These are phyloP conservation scores for Leucophora obtusa DNA, from an alignment of 2,888 invertebrate genomes.

Conservation along the genomic window DNA sequence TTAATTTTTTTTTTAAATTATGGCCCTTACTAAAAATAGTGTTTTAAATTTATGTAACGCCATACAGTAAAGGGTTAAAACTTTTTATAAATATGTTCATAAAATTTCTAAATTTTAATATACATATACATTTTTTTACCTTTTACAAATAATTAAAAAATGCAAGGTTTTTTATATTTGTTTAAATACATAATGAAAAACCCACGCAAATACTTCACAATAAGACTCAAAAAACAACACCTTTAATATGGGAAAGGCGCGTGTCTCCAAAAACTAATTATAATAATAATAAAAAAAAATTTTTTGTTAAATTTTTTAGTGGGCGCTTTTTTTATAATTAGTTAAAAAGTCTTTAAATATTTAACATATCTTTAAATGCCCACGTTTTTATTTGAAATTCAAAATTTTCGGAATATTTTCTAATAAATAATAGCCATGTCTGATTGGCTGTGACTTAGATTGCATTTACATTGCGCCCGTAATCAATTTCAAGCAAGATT, in stretches of 20 bases:
- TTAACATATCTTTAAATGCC: constrained; percentile 10
- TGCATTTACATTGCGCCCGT: too few relatives aligned
- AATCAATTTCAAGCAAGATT: too few relatives aligned
- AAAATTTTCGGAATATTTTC: too few relatives aligned
- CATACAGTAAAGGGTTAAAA: too few relatives aligned
- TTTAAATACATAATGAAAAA: neutral
- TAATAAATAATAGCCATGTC: too few relatives aligned
- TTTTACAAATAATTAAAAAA: neutral
- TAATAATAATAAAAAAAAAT: neutral
- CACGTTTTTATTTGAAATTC: neutral
- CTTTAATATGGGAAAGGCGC: neutral
- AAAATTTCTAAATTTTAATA: too few relatives aligned
- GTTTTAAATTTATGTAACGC: too few relatives aligned
- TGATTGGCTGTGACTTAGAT: too few relatives aligned
- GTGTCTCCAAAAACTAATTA: constrained; percentile 12
- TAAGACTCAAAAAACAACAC: neutral
- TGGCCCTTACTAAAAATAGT: too few relatives aligned
- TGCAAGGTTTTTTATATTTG: neutral
- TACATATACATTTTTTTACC: neutral
- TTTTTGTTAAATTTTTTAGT: neutral
- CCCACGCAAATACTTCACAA: neutral
- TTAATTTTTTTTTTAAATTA: too few relatives aligned
- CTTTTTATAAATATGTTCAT: too few relatives aligned
- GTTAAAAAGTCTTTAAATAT: constrained; percentile 8
- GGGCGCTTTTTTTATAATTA: constrained; percentile 30